Percentiles rank a stretch among this genome's conserved stretches.
phyloP scores from a whole-genome alignment of 2,797 vertebrate genomes.

The Acanthurus leucopareius region DNA sequence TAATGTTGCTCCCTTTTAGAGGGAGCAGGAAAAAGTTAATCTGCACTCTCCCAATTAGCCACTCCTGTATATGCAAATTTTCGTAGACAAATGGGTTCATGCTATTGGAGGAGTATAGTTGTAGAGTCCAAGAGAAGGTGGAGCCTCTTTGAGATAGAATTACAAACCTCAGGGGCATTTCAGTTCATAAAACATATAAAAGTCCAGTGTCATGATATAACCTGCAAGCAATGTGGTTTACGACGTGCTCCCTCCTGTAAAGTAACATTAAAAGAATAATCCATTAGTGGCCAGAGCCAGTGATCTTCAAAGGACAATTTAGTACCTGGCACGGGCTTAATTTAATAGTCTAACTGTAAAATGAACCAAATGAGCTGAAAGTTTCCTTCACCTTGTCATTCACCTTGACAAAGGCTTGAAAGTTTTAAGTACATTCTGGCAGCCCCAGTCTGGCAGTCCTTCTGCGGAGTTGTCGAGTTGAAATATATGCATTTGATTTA shows the following conservation, averaged over 20 bases:
- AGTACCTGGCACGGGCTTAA: conserved; percentile 36
- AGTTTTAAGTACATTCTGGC: conserved; percentile 31
- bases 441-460: conserved; percentile 15
- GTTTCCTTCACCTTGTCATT: conserved; percentile 39
- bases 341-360: conserved; percentile 56
- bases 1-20: no score
- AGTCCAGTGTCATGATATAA: conserved; percentile 16
- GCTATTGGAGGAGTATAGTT: no score
- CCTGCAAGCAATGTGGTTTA: conserved; percentile 30
- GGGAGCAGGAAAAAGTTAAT: no score
- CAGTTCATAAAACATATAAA: conserved; percentile 44
- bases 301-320: conserved; percentile 60
- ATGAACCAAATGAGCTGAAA: conserved; percentile 42
- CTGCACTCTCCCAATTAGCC: no score
- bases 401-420: conserved; percentile 39
- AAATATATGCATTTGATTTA: conserved; percentile 27
- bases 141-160: not conserved
- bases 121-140: no score
- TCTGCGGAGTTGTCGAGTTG: conserved; percentile 13
- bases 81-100: no score
- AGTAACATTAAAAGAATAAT: conserved; percentile 52
- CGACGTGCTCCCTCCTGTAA: conserved; percentile 10
- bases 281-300: conserved; percentile 39
- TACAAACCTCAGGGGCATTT: conserved; percentile 26
- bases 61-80: no score